Conservation (phyloP, 1,140 invertebrate genomes). For the Dolichoris vasculosae region DNA sequence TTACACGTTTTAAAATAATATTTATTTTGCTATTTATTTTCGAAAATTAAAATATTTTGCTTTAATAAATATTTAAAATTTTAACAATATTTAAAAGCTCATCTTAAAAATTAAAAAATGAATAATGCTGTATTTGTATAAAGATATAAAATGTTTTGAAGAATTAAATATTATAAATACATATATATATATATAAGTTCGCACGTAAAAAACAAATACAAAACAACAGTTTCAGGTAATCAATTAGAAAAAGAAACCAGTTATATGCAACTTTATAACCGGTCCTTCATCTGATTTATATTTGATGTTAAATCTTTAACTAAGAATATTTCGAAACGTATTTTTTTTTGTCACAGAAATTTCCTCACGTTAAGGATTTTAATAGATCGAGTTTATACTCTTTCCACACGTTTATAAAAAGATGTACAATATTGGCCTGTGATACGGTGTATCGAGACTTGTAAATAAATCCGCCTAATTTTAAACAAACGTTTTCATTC, state of each 20-base stretch:
- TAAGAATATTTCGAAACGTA: not conserved
- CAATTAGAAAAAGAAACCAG: not conserved
- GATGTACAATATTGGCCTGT: not conserved
- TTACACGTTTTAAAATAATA: not conserved
- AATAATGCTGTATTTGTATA: too few relatives aligned
- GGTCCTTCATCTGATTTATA: slow-evolving; percentile 1
- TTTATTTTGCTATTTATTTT: too few relatives aligned
- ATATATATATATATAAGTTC: not conserved
- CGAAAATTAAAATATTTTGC: too few relatives aligned
- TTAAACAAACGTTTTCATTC: not conserved
- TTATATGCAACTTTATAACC: slow-evolving; percentile 8
- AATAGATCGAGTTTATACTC: not conserved
- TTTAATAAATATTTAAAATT: too few relatives aligned
- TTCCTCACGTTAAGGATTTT: not conserved
- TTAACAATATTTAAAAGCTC: too few relatives aligned
- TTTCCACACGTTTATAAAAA: not conserved
- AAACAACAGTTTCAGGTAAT: not conserved
- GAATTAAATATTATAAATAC: too few relatives aligned
- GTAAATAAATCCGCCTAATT: not conserved
- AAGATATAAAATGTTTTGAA: too few relatives aligned
- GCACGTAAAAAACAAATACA: not conserved
- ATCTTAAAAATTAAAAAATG: too few relatives aligned
- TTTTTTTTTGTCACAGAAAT: not conserved
- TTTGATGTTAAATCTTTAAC: not conserved
- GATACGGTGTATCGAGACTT: not conserved